Percentiles rank a stretch among this genome's conserved stretches.
These are phyloP conservation scores for Epirrhoe alternata DNA, from an alignment of 2,888 invertebrate species.

Conservation along the genomic window DNA sequence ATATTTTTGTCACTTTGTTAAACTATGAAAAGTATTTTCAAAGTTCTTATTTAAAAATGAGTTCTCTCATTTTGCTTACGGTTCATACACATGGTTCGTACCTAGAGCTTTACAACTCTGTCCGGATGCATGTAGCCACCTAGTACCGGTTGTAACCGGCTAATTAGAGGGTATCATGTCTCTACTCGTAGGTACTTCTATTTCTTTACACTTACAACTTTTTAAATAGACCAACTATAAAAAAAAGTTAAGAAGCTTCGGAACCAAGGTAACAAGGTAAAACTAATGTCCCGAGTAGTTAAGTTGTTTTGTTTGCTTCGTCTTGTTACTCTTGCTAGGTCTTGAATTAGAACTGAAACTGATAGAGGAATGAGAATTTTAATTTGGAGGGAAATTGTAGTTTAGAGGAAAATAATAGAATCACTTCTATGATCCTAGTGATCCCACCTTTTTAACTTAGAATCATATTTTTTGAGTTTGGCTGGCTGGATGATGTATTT, in stretches of 20 bases:
- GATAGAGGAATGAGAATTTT: no score
- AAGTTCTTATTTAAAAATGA: neutral
- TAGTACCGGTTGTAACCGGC: conserved; percentile 19
- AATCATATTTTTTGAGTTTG: no score
- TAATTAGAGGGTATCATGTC: conserved; percentile 14
- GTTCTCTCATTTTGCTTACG: neutral
- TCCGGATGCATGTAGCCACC: conserved; percentile 9
- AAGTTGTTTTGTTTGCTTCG: no score
- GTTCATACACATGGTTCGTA: neutral
- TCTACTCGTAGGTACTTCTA: neutral
- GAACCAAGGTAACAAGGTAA: neutral
- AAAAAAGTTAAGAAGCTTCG: neutral
- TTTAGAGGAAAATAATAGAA: no score
- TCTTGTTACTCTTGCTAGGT: no score
- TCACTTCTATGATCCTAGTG: no score
- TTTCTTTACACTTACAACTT: conserved; percentile 2
- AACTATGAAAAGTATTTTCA: no score
- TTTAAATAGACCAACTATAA: neutral
- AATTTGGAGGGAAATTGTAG: no score
- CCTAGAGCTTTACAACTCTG: neutral
- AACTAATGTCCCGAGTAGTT: neutral
- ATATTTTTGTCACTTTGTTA: no score
- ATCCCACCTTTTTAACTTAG: no score
- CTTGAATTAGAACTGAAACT: no score
- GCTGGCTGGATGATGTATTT: no score